phyloP scores from a whole-genome alignment of 2,113 vertebrate genomes.

The Poecile atricapillus region DNA sequence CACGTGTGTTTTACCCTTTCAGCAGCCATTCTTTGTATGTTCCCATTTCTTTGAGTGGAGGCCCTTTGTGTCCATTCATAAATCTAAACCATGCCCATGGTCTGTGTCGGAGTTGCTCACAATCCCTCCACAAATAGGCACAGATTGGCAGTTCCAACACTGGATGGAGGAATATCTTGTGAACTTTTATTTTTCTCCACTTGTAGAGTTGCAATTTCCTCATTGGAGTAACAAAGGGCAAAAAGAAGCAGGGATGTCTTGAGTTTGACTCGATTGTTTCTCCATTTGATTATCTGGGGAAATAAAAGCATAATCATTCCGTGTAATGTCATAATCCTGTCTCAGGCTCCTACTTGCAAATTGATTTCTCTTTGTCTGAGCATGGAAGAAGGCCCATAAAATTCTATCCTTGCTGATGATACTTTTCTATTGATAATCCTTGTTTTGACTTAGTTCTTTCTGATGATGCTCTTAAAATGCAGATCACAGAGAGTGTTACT shows the following conservation, averaged over 20 bases:
- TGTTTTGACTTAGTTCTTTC: conserved; percentile 22
- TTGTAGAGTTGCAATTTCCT: background rate
- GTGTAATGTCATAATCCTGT: background rate
- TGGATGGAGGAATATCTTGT: background rate
- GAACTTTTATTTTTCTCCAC: background rate
- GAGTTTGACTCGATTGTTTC: background rate
- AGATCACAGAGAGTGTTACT: background rate
- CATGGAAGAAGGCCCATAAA: background rate
- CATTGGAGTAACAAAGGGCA: background rate
- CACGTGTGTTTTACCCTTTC: background rate
- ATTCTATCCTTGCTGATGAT: background rate
- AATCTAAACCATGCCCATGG: background rate
- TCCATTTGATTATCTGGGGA: background rate
- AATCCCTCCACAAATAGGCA: background rate
- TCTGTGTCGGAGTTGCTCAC: background rate
- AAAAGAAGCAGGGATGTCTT: background rate
- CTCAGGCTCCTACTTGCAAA: background rate
- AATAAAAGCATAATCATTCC: conserved; percentile 7
- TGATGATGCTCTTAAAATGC: conserved; percentile 15
- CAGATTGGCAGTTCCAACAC: background rate
- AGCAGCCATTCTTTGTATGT: background rate
- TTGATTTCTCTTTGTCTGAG: conserved; percentile 34
- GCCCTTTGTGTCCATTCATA: background rate
- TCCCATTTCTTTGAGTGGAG: background rate
- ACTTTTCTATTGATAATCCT: conserved; percentile 31